Evolutionary conservation across 2,888 invertebrate genomes (phyloP), one percentile per base, ranked within the genome.

Genomic region (Branchellion lobata): DNA sequence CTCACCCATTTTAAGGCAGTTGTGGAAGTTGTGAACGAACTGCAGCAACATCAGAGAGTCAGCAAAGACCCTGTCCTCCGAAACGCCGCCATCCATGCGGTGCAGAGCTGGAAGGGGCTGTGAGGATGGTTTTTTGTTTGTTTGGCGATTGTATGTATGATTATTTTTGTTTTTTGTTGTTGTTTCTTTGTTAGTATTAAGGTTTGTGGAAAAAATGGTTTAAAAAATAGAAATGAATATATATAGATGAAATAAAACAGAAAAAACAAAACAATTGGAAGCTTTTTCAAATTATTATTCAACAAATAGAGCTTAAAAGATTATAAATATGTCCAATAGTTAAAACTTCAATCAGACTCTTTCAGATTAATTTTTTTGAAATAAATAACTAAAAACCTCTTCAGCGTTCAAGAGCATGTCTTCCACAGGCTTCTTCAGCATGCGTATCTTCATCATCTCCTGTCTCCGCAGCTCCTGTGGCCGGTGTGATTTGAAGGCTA

Each of bases 11-110:
- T 95, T 96, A 0, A 98, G 90, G 0, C 95, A 94, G 88, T 94
- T 94, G 8, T 94, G 95, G 86, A 98, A 98, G 89, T 96, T 97
- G 85, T 96, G 93, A 83, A 97, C 90, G 87, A 98, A 98, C 89
- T 98, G 97, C 86, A 93, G 93, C n/a, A 95, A 93, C 92, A 97
- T 96, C 31, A 98, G 89, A 68, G 93, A 90, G 88, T 97, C 94
- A 0, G 94, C 93, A 89, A 96, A 94, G 0, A 96, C 95, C 86
- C 93, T 92, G 0, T 95, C 95, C 0, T 93, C 90, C 77, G 98
- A 89, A 85, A 92, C 91, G 79, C 94, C 89, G 0, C 93, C 93
- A 0, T 92, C 91, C 83, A 97, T 91, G 83, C 95, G 90, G 79
- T 92, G 91, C 78, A 93, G 89, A 1, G 86, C 87, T 3, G 90